phyloP scores from a whole-genome alignment of 2,888 invertebrate species.

The Griposia aprilina region DNA sequence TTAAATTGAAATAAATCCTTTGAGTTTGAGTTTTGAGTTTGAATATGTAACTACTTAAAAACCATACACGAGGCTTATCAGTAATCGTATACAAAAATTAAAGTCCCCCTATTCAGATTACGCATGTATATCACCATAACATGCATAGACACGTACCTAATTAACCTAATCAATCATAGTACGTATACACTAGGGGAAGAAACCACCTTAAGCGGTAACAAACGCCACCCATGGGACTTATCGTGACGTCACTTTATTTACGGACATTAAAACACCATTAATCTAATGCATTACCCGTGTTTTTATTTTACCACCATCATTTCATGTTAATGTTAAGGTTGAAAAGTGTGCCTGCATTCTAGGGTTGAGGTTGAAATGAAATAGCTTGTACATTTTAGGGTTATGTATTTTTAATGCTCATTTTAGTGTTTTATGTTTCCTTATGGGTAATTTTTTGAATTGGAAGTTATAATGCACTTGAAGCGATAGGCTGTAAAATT shows the following conservation, averaged over 20 bases:
- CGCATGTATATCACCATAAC: background rate
- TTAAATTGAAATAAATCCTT: no score
- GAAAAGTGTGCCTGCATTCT: constrained; percentile 57
- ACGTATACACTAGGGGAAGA: constrained; percentile 35
- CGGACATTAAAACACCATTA: constrained; percentile 80
- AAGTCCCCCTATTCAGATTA: background rate
- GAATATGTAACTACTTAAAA: background rate
- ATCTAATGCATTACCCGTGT: constrained; percentile 81
- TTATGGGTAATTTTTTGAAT: background rate
- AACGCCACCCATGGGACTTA: constrained; percentile 55
- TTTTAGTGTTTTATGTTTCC: constrained; percentile 5
- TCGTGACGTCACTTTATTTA: constrained; percentile 60
- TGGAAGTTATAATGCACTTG: background rate
- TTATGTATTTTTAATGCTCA: background rate
- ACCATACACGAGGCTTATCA: background rate
- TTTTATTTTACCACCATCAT: constrained; percentile 71
- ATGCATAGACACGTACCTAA: constrained; percentile 36
- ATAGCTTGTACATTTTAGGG: constrained; percentile 29
- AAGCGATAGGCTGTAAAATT: background rate
- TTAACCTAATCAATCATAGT: constrained; percentile 62
- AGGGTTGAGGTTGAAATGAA: constrained; percentile 39
- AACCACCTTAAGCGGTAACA: constrained; percentile 52
- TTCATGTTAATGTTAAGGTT: constrained; percentile 69
- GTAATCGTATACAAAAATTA: background rate
- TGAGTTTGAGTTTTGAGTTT: no score